Base-by-base conservation (phyloP, 2,888 invertebrate genomes). In the Panopea generosa region DNA sequence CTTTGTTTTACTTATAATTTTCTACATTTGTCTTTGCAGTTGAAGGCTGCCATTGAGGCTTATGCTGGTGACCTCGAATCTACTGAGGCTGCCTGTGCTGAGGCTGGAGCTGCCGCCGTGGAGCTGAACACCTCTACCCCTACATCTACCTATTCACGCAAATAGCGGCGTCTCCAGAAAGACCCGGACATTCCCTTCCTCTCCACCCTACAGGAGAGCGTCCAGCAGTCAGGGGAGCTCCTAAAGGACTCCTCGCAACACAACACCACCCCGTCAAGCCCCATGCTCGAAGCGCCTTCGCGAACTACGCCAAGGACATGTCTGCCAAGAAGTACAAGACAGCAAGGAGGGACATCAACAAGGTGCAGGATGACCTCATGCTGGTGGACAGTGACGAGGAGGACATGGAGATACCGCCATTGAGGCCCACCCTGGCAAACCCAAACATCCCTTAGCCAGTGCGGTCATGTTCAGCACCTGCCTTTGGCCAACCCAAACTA, bases 1-100 rank as follows among this genome's bases (percentile, higher is more conserved):
- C 43, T 40, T 40, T 16, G 16, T 40, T 40, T 11, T 40, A 40
- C 11, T 40, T 40, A 40, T 40, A 16, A 40, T 40, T 40, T 40
- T 40, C 43, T 40, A 40, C 43, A 40, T 40, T 40, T 40, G 43
- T 40, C 43, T 40, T 40, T 40, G 43, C 43, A 40, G 43, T 40
- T 40, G 43, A 40, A 40, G 43, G 43, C 43, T 40, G 16, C 43
- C 43, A 40, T 40, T 40, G 43, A 40, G 11, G 43, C 43, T 40
- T 16, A 40, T 40, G 43, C 16, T 40, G 43, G 43, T 40, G 43
- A 40, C 43, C 43, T 40, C 43, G 43, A 40, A 40, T 11, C 43
- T 40, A 16, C 43, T 40, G 43, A 40, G 43, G 43, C 43, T 40
- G 43, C 43, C 11, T 40, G 43, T 40, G 43, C 43, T 40, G 43